Evolutionary conservation across 2,797 vertebrate species (phyloP), one percentile per base, ranked within the genome.

Genomic region (Gymnoscopelus braueri): DNA sequence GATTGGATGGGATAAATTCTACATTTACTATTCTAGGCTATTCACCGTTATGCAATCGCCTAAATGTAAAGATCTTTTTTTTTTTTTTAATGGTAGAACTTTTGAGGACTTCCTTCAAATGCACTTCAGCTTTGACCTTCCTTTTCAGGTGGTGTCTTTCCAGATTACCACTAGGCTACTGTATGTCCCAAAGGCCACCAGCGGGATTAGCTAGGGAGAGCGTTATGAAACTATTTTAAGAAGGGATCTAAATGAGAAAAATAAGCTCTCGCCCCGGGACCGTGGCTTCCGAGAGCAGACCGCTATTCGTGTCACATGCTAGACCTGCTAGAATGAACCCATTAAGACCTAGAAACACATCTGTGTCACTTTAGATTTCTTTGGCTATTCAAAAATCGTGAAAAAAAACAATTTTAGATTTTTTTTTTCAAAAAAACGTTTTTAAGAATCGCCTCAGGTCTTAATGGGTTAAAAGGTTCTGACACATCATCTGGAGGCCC

Each of bases 201-300:
- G 84, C 84, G 84, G 82, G 80, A 83, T 82, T 60, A 76, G n/a
- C 12, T 51, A 51, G 50, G 50, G 13, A 51, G 39, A 44, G 39
- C 39, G 39, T 51, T 51, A 13, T 51, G n/a, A 51, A 51, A 51
- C 50, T 51, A 14, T 51, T 51, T 51, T 51, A 14, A 5, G 50
- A 13, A 13, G 13, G 79, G 74, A 72, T 79, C 81, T 78, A 75
- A 79, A 65, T 77, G 12, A 15, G n/a, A 15, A 51, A 51, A 14
- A 80, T 88, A 86, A 87, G 84, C 85, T 85, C 1, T 59, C 35
- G 64, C 77, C 67, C 72, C 29, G 71, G 78, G 86, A 87, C 67
- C 5, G 2, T 72, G 80, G 75, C 82, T 87, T 73, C 78, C 72
- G 80, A 83, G 86, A 84, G 84, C 73, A 71, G 71, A 72, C 74